A percentile compares a stretch with the other conserved stretches of the same genome.
phyloP scores from a whole-genome alignment of 2,888 invertebrate species.

The Troides oblongomaculatus region DNA sequence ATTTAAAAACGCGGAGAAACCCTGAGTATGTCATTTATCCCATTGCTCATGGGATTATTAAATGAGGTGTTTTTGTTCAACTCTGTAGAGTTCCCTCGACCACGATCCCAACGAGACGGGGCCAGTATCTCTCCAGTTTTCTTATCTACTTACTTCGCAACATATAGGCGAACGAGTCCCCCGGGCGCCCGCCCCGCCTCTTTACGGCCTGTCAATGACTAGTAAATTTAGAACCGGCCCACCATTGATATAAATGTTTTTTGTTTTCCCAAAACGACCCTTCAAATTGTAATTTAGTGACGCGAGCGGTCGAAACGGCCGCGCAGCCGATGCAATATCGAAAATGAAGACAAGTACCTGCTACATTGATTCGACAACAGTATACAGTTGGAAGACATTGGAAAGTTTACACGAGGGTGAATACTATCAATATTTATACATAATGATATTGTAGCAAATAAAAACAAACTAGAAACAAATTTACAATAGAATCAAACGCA shows the following conservation, averaged over 20 bases:
- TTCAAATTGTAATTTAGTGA: conserved; percentile 76
- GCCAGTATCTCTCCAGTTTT: conserved; percentile 64
- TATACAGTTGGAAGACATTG: too few species aligned
- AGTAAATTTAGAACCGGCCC: conserved; percentile 76
- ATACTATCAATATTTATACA: too few species aligned
- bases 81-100: conserved; percentile 40
- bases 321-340: conserved; percentile 35
- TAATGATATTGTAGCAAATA: too few species aligned
- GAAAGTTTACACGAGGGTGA: too few species aligned
- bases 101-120: conserved; percentile 36
- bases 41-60: too few species aligned
- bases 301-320: conserved; percentile 52
- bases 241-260: conserved; percentile 80
- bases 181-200: conserved; percentile 60
- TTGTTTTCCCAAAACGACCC: conserved; percentile 77
- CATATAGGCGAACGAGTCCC: conserved; percentile 67
- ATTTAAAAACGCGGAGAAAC: too few species aligned
- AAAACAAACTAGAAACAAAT: too few species aligned
- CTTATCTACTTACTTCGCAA: conserved; percentile 70
- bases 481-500: too few species aligned
- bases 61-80: conserved; percentile 25
- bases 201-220: conserved; percentile 79
- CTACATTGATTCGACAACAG: not conserved
- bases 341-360: conserved; percentile 19
- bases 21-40: too few species aligned